A percentile compares a stretch with the other conserved stretches of the same genome.
Evolutionary conservation across 2,888 invertebrate species (phyloP).

Genomic region (Xestia rhomboidea): DNA sequence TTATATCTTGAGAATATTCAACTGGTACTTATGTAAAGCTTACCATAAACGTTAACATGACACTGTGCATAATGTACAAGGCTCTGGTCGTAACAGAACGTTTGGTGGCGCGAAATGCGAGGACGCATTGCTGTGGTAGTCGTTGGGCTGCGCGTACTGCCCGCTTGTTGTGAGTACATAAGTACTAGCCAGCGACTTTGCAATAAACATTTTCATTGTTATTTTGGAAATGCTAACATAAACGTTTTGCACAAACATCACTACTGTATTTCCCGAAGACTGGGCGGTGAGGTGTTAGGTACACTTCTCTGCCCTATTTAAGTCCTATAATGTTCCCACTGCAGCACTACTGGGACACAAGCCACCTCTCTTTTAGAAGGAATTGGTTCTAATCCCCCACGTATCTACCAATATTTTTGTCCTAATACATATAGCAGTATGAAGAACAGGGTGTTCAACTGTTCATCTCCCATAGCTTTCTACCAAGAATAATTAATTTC

Average conservation of each 20-base stretch:
- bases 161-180: background rate
- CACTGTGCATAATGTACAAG: background rate
- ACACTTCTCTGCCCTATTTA: background rate
- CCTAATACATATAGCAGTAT: background rate
- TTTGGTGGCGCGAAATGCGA: conserved; percentile 35
- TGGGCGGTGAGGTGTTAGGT: background rate
- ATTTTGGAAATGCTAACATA: conserved; percentile 6
- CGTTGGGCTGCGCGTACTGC: conserved; percentile 9
- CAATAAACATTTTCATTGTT: conserved; percentile 7
- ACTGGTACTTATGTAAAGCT: conserved; percentile 5
- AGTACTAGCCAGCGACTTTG: background rate
- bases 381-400: background rate
- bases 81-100: background rate
- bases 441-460: background rate
- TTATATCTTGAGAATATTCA: background rate
- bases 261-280: background rate
- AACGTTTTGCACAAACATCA: conserved; percentile 15
- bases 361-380: background rate
- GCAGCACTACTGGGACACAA: background rate
- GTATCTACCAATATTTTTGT: too few species aligned
- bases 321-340: background rate
- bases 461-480: background rate
- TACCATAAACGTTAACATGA: background rate
- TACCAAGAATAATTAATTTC: too few species aligned
- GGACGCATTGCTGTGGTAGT: conserved; percentile 33